Evolutionary conservation across 1,140 invertebrate species (phyloP), one percentile per base, ranked within the genome.

Genomic region (Cotesia glomerata): DNA sequence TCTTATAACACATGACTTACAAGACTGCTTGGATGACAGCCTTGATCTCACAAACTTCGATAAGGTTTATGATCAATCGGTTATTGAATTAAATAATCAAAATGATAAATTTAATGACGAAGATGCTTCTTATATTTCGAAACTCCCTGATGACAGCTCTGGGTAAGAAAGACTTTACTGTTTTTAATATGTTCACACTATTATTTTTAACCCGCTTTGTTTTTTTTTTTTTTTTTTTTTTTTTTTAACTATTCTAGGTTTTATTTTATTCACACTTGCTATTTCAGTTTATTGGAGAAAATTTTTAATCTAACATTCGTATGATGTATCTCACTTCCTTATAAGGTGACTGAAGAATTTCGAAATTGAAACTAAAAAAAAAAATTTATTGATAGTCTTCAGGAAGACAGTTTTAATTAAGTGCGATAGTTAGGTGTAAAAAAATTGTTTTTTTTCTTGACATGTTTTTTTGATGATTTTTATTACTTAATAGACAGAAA

Each of bases 1-100:
- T 69, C 81, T 88, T 18, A 83, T 87, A 68, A 87, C 85, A 3
- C 87, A 88, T 74, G 89, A 90, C 80, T 79, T 90, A 52, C 88
- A 89, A 75, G 88, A 90, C 78, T 90, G 86, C 71, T 79, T 90
- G 13, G 88, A 90, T 73, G 89, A 90, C 59, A 89, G 86, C 75
- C 83, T 90, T 49, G 89, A 90, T 78, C 75, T 89, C 61, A 83
- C 88, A 4, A 85, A 81, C 74, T 89, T 90, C 73, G 84, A 83
- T 56, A 88, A 84, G 76, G 86, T 88, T 69, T 90, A 88, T 73
- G 86, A 88, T 67, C 86, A 88, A 75, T 82, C 85, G 36, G 77
- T 80, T 59, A 79, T 45, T 45, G 7, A 84, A 36, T 81, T 84
- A 59, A 78, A 78, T 75, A 82, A 86, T 75, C 81, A 81, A 34